Evolutionary conservation across 1,140 invertebrate species (phyloP).

Genomic region (Pseudomyrmex sp.): DNA sequence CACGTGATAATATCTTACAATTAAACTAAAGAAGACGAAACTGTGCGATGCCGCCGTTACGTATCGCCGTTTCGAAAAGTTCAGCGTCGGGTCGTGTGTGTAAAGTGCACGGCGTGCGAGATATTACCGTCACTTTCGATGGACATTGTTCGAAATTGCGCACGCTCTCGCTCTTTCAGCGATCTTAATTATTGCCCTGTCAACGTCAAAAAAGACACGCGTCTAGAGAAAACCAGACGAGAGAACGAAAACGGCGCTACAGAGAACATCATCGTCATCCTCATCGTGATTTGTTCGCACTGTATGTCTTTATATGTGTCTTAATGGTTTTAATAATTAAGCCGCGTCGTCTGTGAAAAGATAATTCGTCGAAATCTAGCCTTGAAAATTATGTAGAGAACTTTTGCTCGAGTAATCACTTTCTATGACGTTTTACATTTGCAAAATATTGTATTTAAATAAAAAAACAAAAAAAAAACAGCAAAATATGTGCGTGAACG

Average conservation of each 20-base stretch:
- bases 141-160: too few relatives aligned
- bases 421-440: too few relatives aligned
- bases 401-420: too few relatives aligned
- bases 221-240: neutral
- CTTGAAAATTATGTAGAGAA: too few relatives aligned
- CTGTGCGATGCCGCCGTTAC: neutral
- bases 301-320: too few relatives aligned
- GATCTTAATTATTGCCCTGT: conserved; percentile 32
- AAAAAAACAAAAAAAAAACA: too few relatives aligned
- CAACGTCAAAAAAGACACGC: conserved; percentile 29
- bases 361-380: too few relatives aligned
- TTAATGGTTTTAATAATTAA: too few relatives aligned
- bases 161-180: too few relatives aligned
- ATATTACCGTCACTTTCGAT: neutral
- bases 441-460: too few relatives aligned
- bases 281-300: neutral
- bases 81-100: conserved; percentile 3
- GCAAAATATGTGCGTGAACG: neutral
- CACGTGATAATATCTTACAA: conserved; percentile 24
- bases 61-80: neutral
- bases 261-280: neutral
- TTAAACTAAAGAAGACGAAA: conserved; percentile 31
- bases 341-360: too few relatives aligned
- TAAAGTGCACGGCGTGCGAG: neutral
- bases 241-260: too few relatives aligned